These are phyloP conservation scores for Leptatherina wallacei DNA, from an alignment of 2,797 vertebrate species.

Conservation along the genomic window DNA sequence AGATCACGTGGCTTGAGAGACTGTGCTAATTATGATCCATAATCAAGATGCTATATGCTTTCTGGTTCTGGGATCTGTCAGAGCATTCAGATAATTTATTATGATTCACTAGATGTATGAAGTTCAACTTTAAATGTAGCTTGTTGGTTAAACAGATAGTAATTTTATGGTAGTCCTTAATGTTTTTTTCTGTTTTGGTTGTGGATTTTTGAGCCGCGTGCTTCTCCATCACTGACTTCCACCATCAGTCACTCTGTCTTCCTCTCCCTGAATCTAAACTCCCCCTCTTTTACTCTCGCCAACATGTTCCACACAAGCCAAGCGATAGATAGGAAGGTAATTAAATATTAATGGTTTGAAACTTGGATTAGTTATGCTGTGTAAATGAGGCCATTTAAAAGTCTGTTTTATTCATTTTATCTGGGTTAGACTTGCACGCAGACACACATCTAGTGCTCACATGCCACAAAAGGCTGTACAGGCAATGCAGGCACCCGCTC, in stretches of 20 bases:
- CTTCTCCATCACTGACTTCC: constrained; percentile 47
- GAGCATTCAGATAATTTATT: constrained; percentile 32
- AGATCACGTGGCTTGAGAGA: constrained; percentile 37
- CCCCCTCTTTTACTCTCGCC: constrained; percentile 33
- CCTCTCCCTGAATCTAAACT: constrained; percentile 23
- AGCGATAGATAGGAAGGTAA: constrained; percentile 68
- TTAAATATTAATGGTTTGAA: constrained; percentile 85
- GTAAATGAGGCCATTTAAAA: constrained; percentile 84
- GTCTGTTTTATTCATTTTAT: constrained; percentile 85
- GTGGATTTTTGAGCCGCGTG: constrained; percentile 27
- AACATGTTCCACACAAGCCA: constrained; percentile 59
- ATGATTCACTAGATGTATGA: constrained; percentile 15
- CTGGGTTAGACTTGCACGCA: constrained; percentile 78
- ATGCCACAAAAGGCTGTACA: constrained; percentile 33
- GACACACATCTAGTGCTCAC: constrained; percentile 40
- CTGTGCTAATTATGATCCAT: constrained; percentile 25
- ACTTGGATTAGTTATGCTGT: constrained; percentile 79
- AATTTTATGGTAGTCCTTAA: constrained; percentile 28
- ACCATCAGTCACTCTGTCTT: constrained; percentile 49
- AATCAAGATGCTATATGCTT: constrained; percentile 31
- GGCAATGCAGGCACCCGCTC: constrained; percentile 31
- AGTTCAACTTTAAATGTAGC: constrained; percentile 29
- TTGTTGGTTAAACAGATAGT: constrained; percentile 18
- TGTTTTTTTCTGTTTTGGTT: constrained; percentile 31
- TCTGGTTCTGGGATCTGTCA: constrained; percentile 36